Evolutionary conservation across 2,113 vertebrate genomes (phyloP), one percentile per base, ranked within the genome.

Genomic region (Cyphomyrus plagiostoma): DNA sequence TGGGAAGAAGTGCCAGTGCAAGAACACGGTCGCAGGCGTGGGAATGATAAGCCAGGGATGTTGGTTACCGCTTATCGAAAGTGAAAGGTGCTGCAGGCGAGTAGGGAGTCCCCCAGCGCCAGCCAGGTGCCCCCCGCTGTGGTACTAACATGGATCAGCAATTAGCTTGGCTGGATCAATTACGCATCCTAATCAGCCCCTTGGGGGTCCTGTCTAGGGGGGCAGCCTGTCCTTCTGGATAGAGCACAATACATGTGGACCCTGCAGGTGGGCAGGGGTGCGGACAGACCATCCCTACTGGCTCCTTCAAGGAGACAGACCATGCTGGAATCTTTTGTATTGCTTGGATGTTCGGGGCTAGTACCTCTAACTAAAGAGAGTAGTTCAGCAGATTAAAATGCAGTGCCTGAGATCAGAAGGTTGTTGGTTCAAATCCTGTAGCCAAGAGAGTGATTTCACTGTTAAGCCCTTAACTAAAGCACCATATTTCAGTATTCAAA

Each of bases 161-260:
- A 86, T 86, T 89, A 66, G 82, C 89, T 56, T 35, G 19, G 42
- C 56, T 15, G 35, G 82, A 89, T 86, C 82, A 62, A 53, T 85
- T 83, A 86, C 35, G 49, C 49, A 53, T 62, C 77, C 89, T 66
- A 89, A 89, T 89, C 82, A 58, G 89, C 39, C 89, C 89, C 82
- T 48, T 45, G 19, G 89, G 80, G 89, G 89, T 45, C 52, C 46
- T 42, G 58, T 85, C 52, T 17, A 85, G n/a, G n/a, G 56, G 48
- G 80, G 48, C 56, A 7, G 2, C n/a, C 52, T 26, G n/a, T 19
- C 58, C 82, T 86, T 52, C 82, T 89, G 50, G 53, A n/a, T 49
- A 84, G 45, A 45, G 45, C 1, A 7, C 82, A n/a, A n/a, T 84
- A 23, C 42, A 48, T 46, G 21, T n/a, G 42, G 82, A 23, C 39